Base-by-base conservation (phyloP, 2,888 invertebrate species). In the Pediacus dermestoides region DNA sequence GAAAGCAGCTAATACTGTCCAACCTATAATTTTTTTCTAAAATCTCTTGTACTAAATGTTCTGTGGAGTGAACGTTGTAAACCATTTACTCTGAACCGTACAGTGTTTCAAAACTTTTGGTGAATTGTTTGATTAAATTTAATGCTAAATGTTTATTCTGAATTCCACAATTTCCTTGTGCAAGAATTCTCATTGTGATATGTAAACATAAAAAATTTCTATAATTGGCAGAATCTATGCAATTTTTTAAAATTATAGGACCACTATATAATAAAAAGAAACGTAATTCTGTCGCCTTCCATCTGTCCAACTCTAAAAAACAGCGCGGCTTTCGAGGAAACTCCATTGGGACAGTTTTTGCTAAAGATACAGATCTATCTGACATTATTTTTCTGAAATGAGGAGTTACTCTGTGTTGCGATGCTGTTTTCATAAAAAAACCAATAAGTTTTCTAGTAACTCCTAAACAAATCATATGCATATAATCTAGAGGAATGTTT, bases 221-320 rank as follows among this genome's bases (percentile, higher is more conserved):
- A 14, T 28, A 28, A 4, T 7, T 9, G 14, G 11, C 14, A 9
- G 3, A 3, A 28, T 28, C 28, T n/a, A 28, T 6, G 4, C 11
- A 12, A 9, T 12, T n/a, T 28, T 28, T 28, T 14, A 28, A 28
- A 3, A 28, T 14, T 13, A 28, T n/a, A 11, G 28, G 28, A 4
- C 28, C 28, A 28, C 13, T 28, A 13, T 28, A 28, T 7, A 28
- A 14, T 6, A 28, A 6, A 28, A 28, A 28, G 8, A 13, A n/a
- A 6, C 28, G 11, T 3, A 14, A 11, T 28, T 28, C 28, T 3
- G 11, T 28, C 2, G 28, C 28, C n/a, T 28, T 28, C 7, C 7
- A 28, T 10, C 28, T 7, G 11, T 28, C 14, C 21, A 18, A 7
- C n/a, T 18, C 21, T 18, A 18, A 7, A 18, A 18, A 18, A 6